Percentiles rank a stretch among this genome's conserved stretches.
These are phyloP conservation scores for Paragorgia papillata DNA, from an alignment of 92 coral and sea anemone genomes.

Conservation along the genomic window DNA sequence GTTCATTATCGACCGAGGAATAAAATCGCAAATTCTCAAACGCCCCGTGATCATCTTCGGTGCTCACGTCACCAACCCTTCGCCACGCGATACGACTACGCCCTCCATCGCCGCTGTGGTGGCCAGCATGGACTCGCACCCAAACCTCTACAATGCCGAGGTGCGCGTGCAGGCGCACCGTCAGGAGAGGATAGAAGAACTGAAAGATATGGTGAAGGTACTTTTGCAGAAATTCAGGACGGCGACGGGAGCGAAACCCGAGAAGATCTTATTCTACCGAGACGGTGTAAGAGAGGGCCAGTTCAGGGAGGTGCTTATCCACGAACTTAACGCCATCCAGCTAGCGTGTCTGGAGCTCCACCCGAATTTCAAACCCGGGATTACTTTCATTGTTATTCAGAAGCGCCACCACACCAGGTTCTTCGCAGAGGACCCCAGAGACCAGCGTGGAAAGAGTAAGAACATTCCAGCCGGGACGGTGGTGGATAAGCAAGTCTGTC, in stretches of 20 bases:
- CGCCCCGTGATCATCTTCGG: constrained; percentile 79
- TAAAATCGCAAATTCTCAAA: constrained; percentile 54
- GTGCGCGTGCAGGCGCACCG: constrained; percentile 76
- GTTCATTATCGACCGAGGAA: constrained; percentile 58
- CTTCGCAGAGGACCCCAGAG: constrained; percentile 26
- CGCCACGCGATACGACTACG: constrained; percentile 68
- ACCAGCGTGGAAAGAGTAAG: constrained; percentile 29
- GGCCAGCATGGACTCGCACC: constrained; percentile 80
- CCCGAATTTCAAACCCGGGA: constrained; percentile 33
- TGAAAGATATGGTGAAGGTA: constrained; percentile 72
- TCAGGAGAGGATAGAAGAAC: constrained; percentile 70
- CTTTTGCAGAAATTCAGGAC: constrained; percentile 48
- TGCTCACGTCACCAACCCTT: constrained; percentile 90
- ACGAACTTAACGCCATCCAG: constrained; percentile 53
- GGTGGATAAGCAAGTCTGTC: constrained; percentile 47
- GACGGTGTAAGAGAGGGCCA: constrained; percentile 72
- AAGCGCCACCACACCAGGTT: constrained; percentile 52
- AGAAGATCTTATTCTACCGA: constrained; percentile 64
- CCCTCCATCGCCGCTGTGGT: constrained; percentile 93
- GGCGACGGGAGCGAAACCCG: constrained; percentile 34
- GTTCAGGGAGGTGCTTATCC: constrained; percentile 43
- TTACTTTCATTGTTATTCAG: constrained; percentile 52
- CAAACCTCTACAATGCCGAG: constrained; percentile 69
- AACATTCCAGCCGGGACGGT: constrained; percentile 53
- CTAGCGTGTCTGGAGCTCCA: constrained; percentile 34